A percentile compares a stretch with the other conserved stretches of the same genome.
Conservation (phyloP, 2,113 vertebrate species). For the Bufo gargarizans region DNA sequence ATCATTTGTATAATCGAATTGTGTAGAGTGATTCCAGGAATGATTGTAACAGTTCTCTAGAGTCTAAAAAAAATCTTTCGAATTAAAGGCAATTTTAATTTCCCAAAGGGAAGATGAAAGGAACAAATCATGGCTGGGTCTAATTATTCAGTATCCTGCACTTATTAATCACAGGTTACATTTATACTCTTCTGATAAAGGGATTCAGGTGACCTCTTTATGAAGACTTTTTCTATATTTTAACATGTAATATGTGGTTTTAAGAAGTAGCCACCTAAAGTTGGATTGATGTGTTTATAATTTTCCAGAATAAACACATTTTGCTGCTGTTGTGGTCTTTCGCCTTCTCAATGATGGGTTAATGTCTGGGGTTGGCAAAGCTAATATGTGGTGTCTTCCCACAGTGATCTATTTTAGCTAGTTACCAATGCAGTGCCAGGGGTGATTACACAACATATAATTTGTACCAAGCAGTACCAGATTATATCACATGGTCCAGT, state of each 20-base stretch:
- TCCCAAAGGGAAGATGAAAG: conserved; percentile 22
- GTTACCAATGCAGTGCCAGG: neutral
- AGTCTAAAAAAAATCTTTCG: neutral
- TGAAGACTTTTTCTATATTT: neutral
- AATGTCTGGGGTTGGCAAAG: too few species aligned
- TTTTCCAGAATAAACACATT: neutral
- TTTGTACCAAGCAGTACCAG: neutral
- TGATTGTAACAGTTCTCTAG: neutral
- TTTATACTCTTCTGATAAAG: conserved; percentile 9
- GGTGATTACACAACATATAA: neutral
- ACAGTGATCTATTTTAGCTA: neutral
- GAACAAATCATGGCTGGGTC: neutral
- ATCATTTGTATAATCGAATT: conserved; percentile 35
- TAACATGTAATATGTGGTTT: neutral
- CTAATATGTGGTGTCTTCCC: neutral
- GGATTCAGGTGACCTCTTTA: neutral
- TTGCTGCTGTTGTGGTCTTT: neutral
- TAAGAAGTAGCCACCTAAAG: neutral
- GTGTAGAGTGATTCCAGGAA: conserved; percentile 3
- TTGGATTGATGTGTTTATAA: neutral
- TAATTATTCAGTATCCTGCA: neutral
- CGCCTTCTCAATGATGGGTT: neutral
- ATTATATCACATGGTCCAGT: too few species aligned
- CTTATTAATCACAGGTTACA: conserved; percentile 12
- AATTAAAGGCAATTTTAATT: neutral